A percentile compares a stretch with the other conserved stretches of the same genome.
These are phyloP conservation scores for Eulemur macaco DNA, from an alignment of 2,113 vertebrate species.

Conservation along the genomic window DNA sequence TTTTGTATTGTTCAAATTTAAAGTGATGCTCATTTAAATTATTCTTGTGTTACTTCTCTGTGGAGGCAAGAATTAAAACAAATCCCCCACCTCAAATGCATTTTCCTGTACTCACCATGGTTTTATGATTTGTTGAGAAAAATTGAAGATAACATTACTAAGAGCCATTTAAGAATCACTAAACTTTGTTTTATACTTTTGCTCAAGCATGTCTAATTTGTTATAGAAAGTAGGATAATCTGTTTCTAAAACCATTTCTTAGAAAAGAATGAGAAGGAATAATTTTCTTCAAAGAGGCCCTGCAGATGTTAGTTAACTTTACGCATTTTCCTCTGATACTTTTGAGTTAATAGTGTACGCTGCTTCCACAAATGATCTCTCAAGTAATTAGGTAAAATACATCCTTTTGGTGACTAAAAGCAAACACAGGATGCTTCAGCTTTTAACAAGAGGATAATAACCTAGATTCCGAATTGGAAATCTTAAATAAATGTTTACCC, in stretches of 20 bases:
- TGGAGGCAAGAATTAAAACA: not conserved
- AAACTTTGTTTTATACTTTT: conserved; percentile 1
- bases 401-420: not conserved
- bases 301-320: not conserved
- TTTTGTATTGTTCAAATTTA: not conserved
- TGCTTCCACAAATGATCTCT: not conserved
- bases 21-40: not conserved
- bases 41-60: not conserved
- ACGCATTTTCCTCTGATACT: not conserved
- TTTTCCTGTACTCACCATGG: not conserved
- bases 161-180: not conserved
- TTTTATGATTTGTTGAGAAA: not conserved
- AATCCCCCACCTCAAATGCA: not conserved
- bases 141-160: not conserved
- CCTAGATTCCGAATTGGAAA: conserved; percentile 45
- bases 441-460: conserved; percentile 14
- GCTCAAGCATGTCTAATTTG: not conserved
- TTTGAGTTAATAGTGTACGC: not conserved
- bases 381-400: conserved; percentile 46
- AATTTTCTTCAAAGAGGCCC: not conserved
- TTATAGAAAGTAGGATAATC: not conserved
- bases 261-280: not conserved
- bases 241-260: not conserved
- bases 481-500: conserved; percentile 61
- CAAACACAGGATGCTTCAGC: not conserved